Percentiles rank a stretch among this genome's conserved stretches.
Evolutionary conservation across 2,888 invertebrate species (phyloP).

Genomic region (Saturnia japonica): DNA sequence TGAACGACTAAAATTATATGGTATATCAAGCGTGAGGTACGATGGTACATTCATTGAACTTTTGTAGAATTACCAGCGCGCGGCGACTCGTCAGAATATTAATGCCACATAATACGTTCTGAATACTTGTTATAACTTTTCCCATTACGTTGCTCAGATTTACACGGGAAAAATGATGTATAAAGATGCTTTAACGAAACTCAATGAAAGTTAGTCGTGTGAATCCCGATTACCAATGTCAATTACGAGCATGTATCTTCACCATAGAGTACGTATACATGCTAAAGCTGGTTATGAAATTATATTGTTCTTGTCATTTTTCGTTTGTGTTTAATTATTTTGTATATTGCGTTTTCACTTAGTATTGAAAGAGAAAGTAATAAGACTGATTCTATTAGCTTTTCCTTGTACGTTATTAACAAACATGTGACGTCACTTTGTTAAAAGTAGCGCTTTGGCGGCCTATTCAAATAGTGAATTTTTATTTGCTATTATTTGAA

Average conservation of each 20-base stretch:
- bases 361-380: too few species aligned
- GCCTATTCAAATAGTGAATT: too few species aligned
- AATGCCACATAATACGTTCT: slow-evolving; percentile 76
- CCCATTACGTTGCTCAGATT: slow-evolving; percentile 75
- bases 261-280: background rate
- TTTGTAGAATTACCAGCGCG: slow-evolving; percentile 65
- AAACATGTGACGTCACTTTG: too few species aligned
- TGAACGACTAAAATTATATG: slow-evolving; percentile 43
- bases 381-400: too few species aligned
- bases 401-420: too few species aligned
- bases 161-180: slow-evolving; percentile 66
- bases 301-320: too few species aligned
- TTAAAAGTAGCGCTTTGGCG: too few species aligned
- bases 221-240: slow-evolving; percentile 35
- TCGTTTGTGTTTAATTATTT: too few species aligned
- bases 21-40: slow-evolving; percentile 42
- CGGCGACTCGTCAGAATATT: slow-evolving; percentile 74
- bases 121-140: slow-evolving; percentile 81
- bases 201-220: slow-evolving; percentile 60
- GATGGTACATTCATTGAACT: slow-evolving; percentile 66
- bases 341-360: too few species aligned
- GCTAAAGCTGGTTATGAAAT: background rate
- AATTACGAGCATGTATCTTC: background rate
- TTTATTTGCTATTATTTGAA: too few species aligned
- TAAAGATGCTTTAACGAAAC: slow-evolving; percentile 54